These are phyloP conservation scores for Corella eumyota DNA, from an alignment of 23 tunicate species.

Conservation along the genomic window DNA sequence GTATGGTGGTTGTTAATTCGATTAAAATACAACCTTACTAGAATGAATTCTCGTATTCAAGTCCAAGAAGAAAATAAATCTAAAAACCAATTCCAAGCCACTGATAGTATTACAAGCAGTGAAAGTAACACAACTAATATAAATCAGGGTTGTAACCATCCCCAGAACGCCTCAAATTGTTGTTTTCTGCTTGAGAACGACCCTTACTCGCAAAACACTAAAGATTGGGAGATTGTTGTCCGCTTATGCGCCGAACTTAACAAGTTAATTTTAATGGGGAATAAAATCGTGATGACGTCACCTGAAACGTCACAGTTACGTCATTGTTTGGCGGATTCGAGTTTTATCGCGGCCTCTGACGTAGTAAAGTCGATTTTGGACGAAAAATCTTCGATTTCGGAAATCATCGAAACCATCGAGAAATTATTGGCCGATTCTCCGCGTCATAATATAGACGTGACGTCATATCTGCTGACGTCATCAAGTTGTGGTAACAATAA, in stretches of 20 bases:
- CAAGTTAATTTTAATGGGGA: slow-evolving; percentile 8
- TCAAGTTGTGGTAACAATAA: too few relatives aligned
- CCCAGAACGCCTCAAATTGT: too few relatives aligned
- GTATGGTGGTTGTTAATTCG: slow-evolving; percentile 34
- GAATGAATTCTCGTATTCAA: slow-evolving; percentile 23
- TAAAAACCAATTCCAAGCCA: too few relatives aligned
- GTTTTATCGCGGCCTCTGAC: slow-evolving; percentile 26
- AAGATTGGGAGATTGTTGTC: slow-evolving; percentile 44
- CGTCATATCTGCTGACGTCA: too few relatives aligned
- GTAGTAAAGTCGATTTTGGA: slow-evolving; percentile 39
- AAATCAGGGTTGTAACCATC: too few relatives aligned
- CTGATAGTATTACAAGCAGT: too few relatives aligned
- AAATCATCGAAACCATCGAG: slow-evolving; percentile 21
- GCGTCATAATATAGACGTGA: too few relatives aligned
- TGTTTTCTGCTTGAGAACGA: too few relatives aligned
- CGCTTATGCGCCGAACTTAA: slow-evolving; percentile 31
- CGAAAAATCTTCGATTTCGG: slow-evolving; percentile 14
- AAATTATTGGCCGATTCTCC: too few relatives aligned
- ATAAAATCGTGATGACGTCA: not conserved
- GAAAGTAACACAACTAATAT: too few relatives aligned
- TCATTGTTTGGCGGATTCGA: slow-evolving; percentile 15
- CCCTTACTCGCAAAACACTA: not conserved
- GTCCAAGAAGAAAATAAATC: too few relatives aligned
- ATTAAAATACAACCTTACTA: slow-evolving; percentile 11
- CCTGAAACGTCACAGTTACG: not conserved